Evolutionary conservation across 2,113 vertebrate species (phyloP).

Genomic region (Terrapene triunguis): DNA sequence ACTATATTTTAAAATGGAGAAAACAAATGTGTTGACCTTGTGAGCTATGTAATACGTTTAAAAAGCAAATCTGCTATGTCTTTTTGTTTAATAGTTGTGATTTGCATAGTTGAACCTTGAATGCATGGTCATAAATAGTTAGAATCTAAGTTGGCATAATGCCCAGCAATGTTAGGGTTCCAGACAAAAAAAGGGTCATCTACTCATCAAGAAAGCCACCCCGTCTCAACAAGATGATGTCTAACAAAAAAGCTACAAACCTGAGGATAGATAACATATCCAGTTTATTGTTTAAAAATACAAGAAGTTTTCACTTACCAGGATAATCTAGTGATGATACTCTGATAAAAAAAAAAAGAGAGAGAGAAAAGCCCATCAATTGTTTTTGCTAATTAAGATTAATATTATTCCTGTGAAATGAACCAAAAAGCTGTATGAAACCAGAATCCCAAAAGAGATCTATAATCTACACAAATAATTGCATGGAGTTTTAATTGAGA

Average conservation of each 20-base stretch:
- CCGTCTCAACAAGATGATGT: slow-evolving; percentile 71
- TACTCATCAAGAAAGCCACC: slow-evolving; percentile 61
- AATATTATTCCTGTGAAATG: slow-evolving; percentile 87
- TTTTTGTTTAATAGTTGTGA: slow-evolving; percentile 73
- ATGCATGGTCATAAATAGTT: slow-evolving; percentile 71
- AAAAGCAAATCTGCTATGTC: slow-evolving; percentile 59
- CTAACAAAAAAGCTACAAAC: slow-evolving; percentile 71
- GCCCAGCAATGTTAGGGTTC: slow-evolving; percentile 70
- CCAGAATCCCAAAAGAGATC: slow-evolving; percentile 86
- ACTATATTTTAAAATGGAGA: slow-evolving; percentile 57
- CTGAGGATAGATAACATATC: slow-evolving; percentile 68
- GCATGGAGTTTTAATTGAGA: slow-evolving; percentile 89
- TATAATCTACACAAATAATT: slow-evolving; percentile 90
- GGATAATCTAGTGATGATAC: slow-evolving; percentile 81
- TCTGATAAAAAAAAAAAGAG: slow-evolving; percentile 70
- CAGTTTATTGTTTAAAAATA: slow-evolving; percentile 78
- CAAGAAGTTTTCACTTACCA: slow-evolving; percentile 82
- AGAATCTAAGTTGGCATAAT: slow-evolving; percentile 64
- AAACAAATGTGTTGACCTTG: slow-evolving; percentile 73
- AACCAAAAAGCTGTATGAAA: slow-evolving; percentile 87
- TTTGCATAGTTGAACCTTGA: slow-evolving; percentile 75
- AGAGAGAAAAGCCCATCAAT: slow-evolving; percentile 81
- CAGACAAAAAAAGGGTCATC: slow-evolving; percentile 71
- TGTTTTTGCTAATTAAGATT: slow-evolving; percentile 92
- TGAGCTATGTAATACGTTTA: slow-evolving; percentile 55